Conservation (phyloP, 1,140 invertebrate species). For the Brachystomella parvula region DNA sequence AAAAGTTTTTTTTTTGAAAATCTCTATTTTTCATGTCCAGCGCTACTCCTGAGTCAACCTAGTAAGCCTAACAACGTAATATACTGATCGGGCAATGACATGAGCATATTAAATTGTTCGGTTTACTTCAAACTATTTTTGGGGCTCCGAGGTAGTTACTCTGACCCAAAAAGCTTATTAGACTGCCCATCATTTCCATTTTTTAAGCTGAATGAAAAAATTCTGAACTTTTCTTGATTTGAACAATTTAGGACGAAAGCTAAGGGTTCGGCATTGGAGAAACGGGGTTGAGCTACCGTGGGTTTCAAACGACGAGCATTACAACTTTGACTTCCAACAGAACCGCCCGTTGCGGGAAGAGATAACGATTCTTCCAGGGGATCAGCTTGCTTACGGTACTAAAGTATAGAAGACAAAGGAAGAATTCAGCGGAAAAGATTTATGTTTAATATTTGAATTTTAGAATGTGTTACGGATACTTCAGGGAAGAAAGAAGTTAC, state of each 20-base stretch:
- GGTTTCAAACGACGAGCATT: slow-evolving; percentile 57
- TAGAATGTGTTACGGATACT: slow-evolving; percentile 5
- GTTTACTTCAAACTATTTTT: neutral
- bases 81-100: no score
- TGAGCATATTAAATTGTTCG: no score
- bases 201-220: neutral
- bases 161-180: neutral
- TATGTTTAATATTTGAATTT: neutral
- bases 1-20: no score
- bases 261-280: slow-evolving; percentile 56
- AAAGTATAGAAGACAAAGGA: neutral
- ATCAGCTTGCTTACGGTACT: slow-evolving; percentile 14
- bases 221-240: neutral
- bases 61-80: no score
- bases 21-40: no score
- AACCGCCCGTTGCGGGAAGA: slow-evolving; percentile 15
- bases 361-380: slow-evolving; percentile 17
- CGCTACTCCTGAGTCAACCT: no score
- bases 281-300: slow-evolving; percentile 54
- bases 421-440: neutral
- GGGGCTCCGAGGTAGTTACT: neutral
- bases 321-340: slow-evolving; percentile 57
- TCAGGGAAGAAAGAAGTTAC: neutral
- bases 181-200: neutral
- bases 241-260: slow-evolving; percentile 49